These are phyloP conservation scores for Ramphastos sulfuratus DNA, from an alignment of 2,113 vertebrate genomes.

Conservation along the genomic window DNA sequence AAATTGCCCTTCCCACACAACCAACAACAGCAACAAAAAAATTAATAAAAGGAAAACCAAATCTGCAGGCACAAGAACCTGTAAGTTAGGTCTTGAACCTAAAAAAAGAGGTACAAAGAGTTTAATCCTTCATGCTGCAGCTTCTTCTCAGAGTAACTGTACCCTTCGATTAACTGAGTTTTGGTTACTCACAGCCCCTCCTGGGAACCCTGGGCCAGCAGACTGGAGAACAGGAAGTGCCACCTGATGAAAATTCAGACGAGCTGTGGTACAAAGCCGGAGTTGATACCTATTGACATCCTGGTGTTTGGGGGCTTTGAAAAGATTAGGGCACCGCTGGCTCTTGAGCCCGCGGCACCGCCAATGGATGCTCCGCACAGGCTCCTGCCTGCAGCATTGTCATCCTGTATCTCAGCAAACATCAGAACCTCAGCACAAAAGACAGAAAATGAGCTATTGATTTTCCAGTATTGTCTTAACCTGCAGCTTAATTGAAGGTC, in stretches of 20 bases:
- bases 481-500: constrained; percentile 92
- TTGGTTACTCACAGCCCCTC: background rate
- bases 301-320: constrained; percentile 44
- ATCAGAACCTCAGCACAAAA: constrained; percentile 90
- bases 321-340: constrained; percentile 64
- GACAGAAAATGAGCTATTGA: constrained; percentile 92
- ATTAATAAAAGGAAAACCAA: background rate
- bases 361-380: constrained; percentile 74
- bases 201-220: background rate
- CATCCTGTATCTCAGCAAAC: constrained; percentile 89
- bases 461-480: constrained; percentile 91
- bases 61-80: background rate
- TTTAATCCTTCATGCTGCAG: background rate
- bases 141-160: background rate
- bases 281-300: constrained; percentile 51
- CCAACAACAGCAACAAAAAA: no score
- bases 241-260: background rate
- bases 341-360: constrained; percentile 67
- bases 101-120: background rate
- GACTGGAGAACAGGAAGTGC: background rate
- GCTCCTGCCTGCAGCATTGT: constrained; percentile 75
- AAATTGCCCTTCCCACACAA: background rate
- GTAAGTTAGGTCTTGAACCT: background rate
- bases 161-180: background rate
- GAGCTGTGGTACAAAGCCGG: background rate